These are phyloP conservation scores for Liopterus haemorrhoidalis DNA, from an alignment of 2,888 invertebrate species.

Conservation along the genomic window DNA sequence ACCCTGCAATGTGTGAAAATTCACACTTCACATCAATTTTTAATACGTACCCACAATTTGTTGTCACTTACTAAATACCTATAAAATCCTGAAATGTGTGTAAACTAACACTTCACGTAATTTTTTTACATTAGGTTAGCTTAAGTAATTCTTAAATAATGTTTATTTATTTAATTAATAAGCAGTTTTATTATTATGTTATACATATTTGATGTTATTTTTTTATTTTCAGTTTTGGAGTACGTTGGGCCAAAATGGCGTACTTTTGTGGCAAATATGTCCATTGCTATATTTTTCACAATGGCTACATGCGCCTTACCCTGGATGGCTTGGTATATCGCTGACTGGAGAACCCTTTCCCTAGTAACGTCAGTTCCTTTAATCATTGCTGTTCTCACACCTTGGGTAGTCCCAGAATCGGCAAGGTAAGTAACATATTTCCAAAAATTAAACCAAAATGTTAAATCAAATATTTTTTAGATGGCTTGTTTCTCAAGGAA, in stretches of 20 bases:
- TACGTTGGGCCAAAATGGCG: constrained; percentile 87
- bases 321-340: constrained; percentile 76
- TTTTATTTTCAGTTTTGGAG: constrained; percentile 62
- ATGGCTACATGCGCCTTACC: constrained; percentile 72
- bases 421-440: constrained; percentile 60
- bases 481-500: constrained; percentile 82
- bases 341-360: constrained; percentile 74
- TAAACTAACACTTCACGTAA: no score
- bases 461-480: constrained; percentile 45
- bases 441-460: background rate
- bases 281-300: constrained; percentile 83
- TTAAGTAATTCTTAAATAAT: background rate
- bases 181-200: no score
- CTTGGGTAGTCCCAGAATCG: constrained; percentile 76
- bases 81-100: no score
- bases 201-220: background rate
- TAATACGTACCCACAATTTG: no score
- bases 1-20: no score
- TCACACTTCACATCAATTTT: no score
- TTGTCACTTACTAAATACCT: no score
- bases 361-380: constrained; percentile 74
- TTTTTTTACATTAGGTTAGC: background rate
- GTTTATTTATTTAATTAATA: no score
- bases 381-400: constrained; percentile 62
- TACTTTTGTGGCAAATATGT: constrained; percentile 87